Percentiles rank a stretch among this genome's conserved stretches.
Evolutionary conservation across 64 coral and sea anemone genomes (phyloP).

Genomic region (Platygyra sinensis): DNA sequence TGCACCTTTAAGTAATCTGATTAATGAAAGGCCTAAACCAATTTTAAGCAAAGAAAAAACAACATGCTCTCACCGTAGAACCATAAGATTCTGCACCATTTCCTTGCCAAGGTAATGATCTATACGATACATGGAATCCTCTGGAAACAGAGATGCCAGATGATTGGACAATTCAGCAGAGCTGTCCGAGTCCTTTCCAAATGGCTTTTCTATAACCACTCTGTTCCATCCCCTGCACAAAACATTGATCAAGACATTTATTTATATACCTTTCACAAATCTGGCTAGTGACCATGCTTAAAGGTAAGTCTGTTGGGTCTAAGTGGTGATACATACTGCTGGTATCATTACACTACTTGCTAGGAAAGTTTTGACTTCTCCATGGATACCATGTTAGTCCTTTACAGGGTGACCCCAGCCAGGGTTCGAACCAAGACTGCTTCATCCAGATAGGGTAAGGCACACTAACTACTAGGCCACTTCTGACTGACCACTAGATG

Average conservation of each 20-base stretch:
- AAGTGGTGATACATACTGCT: too few relatives aligned
- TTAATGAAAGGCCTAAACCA: too few relatives aligned
- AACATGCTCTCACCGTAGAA: constrained; percentile 51
- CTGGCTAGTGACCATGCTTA: too few relatives aligned
- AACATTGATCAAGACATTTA: not conserved
- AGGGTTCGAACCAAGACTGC: too few relatives aligned
- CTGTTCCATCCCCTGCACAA: constrained; percentile 79
- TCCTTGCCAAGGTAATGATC: constrained; percentile 95
- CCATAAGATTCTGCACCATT: constrained; percentile 96
- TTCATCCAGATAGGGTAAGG: too few relatives aligned
- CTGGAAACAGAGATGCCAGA: constrained; percentile 68
- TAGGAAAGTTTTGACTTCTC: too few relatives aligned
- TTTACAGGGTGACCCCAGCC: too few relatives aligned
- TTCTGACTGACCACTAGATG: too few relatives aligned
- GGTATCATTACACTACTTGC: too few relatives aligned
- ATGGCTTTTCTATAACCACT: constrained; percentile 90
- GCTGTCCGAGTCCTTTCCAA: constrained; percentile 84
- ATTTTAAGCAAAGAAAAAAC: not conserved
- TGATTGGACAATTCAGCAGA: constrained; percentile 83
- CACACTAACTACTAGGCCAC: too few relatives aligned
- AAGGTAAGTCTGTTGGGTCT: too few relatives aligned
- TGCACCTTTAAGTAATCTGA: too few relatives aligned
- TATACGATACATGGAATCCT: constrained; percentile 87
- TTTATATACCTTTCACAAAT: not conserved
- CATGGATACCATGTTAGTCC: not conserved